phyloP scores from a whole-genome alignment of 2,113 vertebrate species.

The Phasianus colchicus region DNA sequence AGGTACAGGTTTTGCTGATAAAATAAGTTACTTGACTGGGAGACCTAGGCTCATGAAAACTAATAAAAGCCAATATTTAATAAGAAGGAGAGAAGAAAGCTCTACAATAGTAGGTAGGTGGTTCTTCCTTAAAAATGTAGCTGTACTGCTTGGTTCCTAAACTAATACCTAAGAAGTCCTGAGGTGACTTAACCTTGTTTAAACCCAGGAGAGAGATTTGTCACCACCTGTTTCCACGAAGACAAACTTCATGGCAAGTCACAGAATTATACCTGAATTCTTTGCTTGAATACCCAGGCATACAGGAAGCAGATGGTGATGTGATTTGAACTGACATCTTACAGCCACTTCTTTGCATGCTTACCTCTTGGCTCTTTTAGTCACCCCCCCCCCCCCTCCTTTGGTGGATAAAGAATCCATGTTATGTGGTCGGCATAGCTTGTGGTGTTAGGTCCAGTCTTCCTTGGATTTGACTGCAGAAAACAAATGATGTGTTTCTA shows the following conservation, averaged over 20 bases:
- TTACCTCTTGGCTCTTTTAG: background rate
- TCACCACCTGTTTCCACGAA: background rate
- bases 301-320: background rate
- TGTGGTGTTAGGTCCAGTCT: background rate
- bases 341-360: background rate
- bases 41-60: background rate
- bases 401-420: fast-evolving
- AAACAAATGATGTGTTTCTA: background rate
- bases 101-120: background rate
- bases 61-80: background rate
- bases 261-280: background rate
- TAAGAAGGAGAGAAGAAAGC: background rate
- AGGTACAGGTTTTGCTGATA: background rate
- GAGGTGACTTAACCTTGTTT: background rate
- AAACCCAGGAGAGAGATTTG: background rate
- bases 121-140: background rate
- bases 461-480: background rate
- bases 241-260: background rate
- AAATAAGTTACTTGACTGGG: background rate
- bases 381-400: background rate
- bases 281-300: background rate
- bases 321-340: background rate
- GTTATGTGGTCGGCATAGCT: background rate
- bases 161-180: background rate
- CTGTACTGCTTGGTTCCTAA: background rate